phyloP scores from a whole-genome alignment of 2,888 invertebrate genomes.

The Rotaria macrura region DNA sequence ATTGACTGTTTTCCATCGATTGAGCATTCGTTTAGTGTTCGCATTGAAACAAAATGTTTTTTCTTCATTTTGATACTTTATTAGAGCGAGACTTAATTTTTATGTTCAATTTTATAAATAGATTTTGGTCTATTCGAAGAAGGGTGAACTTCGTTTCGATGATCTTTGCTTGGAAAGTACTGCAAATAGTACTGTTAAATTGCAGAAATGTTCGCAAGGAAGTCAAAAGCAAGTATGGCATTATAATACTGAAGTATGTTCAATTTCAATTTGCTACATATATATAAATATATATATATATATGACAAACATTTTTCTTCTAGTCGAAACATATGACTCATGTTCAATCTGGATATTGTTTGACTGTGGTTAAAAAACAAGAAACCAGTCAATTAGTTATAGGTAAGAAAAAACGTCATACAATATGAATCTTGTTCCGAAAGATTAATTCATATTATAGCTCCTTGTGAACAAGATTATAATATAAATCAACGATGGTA shows the following conservation, averaged over 20 bases:
- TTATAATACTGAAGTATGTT: slow-evolving; percentile 13
- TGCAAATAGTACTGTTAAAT: slow-evolving; percentile 10
- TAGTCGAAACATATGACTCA: slow-evolving; percentile 15
- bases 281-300: too few relatives aligned
- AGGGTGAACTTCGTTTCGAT: neutral
- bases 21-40: too few relatives aligned
- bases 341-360: slow-evolving; percentile 9
- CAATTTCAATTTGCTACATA: neutral
- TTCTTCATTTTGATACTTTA: too few relatives aligned
- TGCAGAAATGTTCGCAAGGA: slow-evolving; percentile 6
- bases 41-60: too few relatives aligned
- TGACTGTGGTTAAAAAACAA: neutral
- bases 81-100: neutral
- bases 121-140: neutral
- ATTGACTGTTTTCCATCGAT: too few relatives aligned
- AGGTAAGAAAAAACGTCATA: neutral
- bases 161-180: slow-evolving; percentile 21
- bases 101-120: neutral
- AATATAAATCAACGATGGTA: neutral
- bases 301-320: neutral
- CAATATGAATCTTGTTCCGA: neutral
- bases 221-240: slow-evolving; percentile 23
- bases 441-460: neutral
- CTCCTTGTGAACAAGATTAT: neutral
- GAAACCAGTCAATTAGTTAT: neutral